These are phyloP conservation scores for Kryptopterus vitreolus DNA, from an alignment of 2,797 vertebrate species.

Conservation along the genomic window DNA sequence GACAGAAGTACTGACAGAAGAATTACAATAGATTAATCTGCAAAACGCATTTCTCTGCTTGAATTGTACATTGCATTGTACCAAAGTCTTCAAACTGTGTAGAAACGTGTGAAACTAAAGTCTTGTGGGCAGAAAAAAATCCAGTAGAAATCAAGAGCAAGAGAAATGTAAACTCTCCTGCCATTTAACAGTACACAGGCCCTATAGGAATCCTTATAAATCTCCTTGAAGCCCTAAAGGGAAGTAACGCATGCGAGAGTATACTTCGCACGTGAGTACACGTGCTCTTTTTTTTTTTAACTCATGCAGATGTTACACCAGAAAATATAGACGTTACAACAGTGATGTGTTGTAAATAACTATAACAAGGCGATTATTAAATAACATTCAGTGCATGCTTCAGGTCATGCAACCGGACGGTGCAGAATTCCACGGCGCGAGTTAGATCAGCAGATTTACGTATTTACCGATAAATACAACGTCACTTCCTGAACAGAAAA, in stretches of 20 bases:
- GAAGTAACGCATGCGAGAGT: background rate
- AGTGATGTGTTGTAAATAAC: background rate
- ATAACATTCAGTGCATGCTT: background rate
- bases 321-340: background rate
- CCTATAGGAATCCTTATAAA: background rate
- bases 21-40: background rate
- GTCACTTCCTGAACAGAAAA: slow-evolving; percentile 24
- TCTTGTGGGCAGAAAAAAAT: too few species aligned
- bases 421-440: background rate
- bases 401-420: background rate
- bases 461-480: background rate
- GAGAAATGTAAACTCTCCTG: background rate
- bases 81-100: too few species aligned
- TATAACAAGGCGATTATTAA: background rate
- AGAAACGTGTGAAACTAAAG: background rate
- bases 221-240: background rate
- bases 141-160: background rate
- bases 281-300: background rate
- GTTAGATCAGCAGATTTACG: background rate
- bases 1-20: background rate
- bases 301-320: background rate
- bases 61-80: too few species aligned
- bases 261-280: background rate
- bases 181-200: background rate
- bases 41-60: background rate